These are phyloP conservation scores for Odontomachus brunneus DNA, from an alignment of 1,140 invertebrate genomes.

Conservation along the genomic window DNA sequence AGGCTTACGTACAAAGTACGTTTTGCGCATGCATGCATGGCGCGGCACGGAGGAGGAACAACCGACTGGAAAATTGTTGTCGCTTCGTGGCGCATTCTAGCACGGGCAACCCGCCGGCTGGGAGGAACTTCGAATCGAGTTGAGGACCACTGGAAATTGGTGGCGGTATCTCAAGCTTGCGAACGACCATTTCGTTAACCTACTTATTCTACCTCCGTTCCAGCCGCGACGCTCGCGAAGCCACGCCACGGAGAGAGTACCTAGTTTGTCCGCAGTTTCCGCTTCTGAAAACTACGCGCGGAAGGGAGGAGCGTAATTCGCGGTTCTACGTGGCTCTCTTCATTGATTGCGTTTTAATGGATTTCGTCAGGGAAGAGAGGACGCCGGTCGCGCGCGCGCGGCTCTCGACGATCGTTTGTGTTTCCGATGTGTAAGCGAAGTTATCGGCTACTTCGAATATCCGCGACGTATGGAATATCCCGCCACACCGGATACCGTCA, in stretches of 20 bases:
- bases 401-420: constrained; percentile 36
- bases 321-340: constrained; percentile 39
- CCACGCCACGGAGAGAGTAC: constrained; percentile 8
- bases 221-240: constrained; percentile 22
- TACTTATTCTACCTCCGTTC: constrained; percentile 70
- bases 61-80: constrained; percentile 74
- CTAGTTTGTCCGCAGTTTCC: constrained; percentile 63
- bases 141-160: constrained; percentile 72
- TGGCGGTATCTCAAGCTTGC: constrained; percentile 71
- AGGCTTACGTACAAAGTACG: constrained; percentile 71
- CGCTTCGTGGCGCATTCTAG: constrained; percentile 59
- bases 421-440: constrained; percentile 46
- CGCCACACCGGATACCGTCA: constrained; percentile 33
- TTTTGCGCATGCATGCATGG: constrained; percentile 72
- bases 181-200: constrained; percentile 75
- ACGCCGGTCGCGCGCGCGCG: background rate
- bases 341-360: constrained; percentile 66
- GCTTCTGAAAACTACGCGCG: constrained; percentile 42
- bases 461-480: constrained; percentile 6
- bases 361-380: background rate
- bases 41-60: constrained; percentile 61
- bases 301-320: constrained; percentile 43
- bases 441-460: constrained; percentile 53
- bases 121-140: constrained; percentile 68
- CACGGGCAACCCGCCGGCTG: constrained; percentile 13